phyloP scores from a whole-genome alignment of 2,888 invertebrate species.

The Aspidiotus rigidus region DNA sequence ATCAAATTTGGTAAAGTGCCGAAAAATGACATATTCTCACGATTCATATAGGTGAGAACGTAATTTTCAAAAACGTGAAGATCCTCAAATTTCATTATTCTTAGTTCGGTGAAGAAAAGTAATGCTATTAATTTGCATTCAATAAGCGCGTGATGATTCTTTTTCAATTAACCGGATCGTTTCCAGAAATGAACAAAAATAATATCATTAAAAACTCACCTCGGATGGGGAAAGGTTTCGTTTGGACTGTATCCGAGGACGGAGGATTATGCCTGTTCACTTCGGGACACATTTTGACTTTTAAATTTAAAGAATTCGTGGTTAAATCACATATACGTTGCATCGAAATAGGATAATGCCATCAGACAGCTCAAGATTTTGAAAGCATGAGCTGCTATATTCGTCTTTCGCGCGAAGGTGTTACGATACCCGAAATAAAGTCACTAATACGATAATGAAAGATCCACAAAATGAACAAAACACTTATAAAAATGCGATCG shows the following conservation, averaged over 20 bases:
- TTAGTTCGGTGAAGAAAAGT: too few relatives aligned
- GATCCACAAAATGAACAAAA: background rate
- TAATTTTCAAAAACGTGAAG: too few relatives aligned
- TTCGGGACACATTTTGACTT: slow-evolving; percentile 53
- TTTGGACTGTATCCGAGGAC: slow-evolving; percentile 64
- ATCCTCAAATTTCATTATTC: too few relatives aligned
- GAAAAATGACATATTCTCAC: too few relatives aligned
- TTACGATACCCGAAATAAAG: background rate
- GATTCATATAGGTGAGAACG: too few relatives aligned
- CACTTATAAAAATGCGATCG: background rate
- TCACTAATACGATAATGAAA: background rate
- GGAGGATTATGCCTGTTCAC: slow-evolving; percentile 53
- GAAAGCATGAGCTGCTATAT: background rate
- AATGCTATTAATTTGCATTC: too few relatives aligned
- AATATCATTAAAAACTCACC: slow-evolving; percentile 45
- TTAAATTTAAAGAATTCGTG: slow-evolving; percentile 26
- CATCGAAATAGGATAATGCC: slow-evolving; percentile 21
- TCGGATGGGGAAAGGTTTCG: slow-evolving; percentile 79
- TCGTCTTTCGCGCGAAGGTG: too few relatives aligned
- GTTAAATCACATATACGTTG: slow-evolving; percentile 25
- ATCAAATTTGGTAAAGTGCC: too few relatives aligned
- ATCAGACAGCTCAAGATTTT: slow-evolving; percentile 20
- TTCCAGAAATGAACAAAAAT: too few relatives aligned
- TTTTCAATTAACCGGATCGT: too few relatives aligned
- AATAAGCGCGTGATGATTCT: too few relatives aligned